These are phyloP conservation scores for Monopterus albus DNA, from an alignment of 2,113 vertebrate genomes.

Conservation along the genomic window DNA sequence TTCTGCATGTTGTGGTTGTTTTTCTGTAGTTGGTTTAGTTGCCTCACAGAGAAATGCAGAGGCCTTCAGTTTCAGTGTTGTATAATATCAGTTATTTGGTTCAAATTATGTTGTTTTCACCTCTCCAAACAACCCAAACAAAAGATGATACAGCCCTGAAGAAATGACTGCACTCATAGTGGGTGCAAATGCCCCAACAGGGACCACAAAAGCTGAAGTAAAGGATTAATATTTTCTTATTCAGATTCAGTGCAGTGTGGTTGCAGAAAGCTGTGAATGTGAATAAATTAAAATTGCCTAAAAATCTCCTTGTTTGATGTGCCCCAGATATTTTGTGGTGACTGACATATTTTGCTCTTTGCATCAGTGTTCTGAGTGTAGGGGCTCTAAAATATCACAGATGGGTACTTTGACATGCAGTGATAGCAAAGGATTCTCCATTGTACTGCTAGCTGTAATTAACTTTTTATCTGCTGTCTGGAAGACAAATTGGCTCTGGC, in stretches of 20 bases:
- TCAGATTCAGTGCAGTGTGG: not conserved
- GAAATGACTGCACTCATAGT: not conserved
- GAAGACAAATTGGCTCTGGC: slow-evolving; percentile 44
- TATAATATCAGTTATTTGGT: not conserved
- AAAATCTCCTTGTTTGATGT: slow-evolving; percentile 6
- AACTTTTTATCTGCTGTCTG: slow-evolving; percentile 44
- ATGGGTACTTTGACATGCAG: slow-evolving; percentile 22
- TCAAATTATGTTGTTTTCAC: not conserved
- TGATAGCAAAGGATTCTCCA: slow-evolving; percentile 18
- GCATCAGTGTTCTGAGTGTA: not conserved
- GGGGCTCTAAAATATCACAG: slow-evolving; percentile 12
- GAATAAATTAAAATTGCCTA: not conserved
- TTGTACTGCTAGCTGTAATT: slow-evolving; percentile 40
- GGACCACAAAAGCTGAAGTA: not conserved
- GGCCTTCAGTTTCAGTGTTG: not conserved
- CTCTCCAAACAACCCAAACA: not conserved
- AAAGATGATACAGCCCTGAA: not conserved
- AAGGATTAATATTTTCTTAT: not conserved
- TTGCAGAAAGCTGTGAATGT: not conserved
- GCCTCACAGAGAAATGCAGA: not conserved
- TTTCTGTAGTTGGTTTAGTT: too few relatives aligned
- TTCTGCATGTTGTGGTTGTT: too few relatives aligned
- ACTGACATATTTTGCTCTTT: slow-evolving; percentile 33
- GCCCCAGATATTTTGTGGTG: slow-evolving; percentile 1
- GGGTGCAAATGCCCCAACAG: not conserved